Evolutionary conservation across 2,888 invertebrate species (phyloP).

Genomic region (Drosophila sordidula): DNA sequence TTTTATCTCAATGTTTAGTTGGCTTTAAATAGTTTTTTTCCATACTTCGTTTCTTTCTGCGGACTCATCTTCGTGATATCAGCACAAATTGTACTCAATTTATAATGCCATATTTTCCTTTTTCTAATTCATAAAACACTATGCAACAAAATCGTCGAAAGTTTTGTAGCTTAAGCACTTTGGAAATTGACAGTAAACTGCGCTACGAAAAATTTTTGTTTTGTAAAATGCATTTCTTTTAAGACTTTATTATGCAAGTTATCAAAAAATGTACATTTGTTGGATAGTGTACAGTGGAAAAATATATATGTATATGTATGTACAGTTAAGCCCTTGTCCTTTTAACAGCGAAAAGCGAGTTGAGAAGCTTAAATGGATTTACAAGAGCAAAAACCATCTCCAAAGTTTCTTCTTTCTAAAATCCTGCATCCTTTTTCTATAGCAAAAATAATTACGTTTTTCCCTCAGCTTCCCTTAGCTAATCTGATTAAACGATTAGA

Average conservation of each 20-base stretch:
- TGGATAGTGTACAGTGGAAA: constrained; percentile 45
- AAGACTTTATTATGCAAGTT: constrained; percentile 20
- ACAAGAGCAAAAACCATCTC: too few species aligned
- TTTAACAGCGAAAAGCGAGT: background rate
- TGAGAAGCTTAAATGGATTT: background rate
- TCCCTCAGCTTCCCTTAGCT: too few species aligned
- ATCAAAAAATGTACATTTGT: constrained; percentile 12
- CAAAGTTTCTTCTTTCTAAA: too few species aligned
- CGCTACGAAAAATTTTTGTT: background rate
- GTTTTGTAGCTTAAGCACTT: constrained; percentile 21
- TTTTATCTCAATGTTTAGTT: constrained; percentile 44
- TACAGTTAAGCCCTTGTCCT: constrained; percentile 23
- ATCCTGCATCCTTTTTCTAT: too few species aligned
- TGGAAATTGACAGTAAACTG: constrained; percentile 21
- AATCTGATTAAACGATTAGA: too few species aligned
- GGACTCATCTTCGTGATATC: constrained; percentile 38
- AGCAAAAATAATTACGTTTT: too few species aligned
- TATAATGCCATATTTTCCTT: constrained; percentile 14
- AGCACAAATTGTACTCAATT: constrained; percentile 31
- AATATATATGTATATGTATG: constrained; percentile 46
- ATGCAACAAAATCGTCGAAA: constrained; percentile 24
- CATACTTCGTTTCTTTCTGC: constrained; percentile 17
- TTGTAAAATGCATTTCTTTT: background rate
- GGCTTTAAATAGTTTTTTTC: constrained; percentile 23
- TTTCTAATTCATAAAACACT: constrained; percentile 19